A percentile compares a stretch with the other conserved stretches of the same genome.
These are phyloP conservation scores for Acestrorhynchus altus DNA, from an alignment of 2,797 vertebrate genomes.

Conservation along the genomic window DNA sequence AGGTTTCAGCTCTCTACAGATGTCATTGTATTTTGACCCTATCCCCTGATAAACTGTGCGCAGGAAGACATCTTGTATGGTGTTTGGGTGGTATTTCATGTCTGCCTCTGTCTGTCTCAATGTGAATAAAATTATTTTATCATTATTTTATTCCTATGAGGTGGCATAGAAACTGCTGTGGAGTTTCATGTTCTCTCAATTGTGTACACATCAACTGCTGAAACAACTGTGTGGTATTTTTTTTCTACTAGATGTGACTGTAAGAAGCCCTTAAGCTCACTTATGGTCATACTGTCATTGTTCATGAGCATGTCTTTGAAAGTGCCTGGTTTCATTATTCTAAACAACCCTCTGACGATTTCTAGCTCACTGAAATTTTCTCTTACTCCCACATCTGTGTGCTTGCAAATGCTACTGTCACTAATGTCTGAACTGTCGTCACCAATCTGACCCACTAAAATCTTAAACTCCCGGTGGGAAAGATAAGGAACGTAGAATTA, in stretches of 20 bases:
- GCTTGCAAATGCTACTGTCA: slow-evolving; percentile 46
- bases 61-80: slow-evolving; percentile 22
- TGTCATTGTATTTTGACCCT: not conserved
- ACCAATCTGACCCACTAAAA: no score
- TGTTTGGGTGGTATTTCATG: not conserved
- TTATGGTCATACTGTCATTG: slow-evolving; percentile 5
- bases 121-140: not conserved
- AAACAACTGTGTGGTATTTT: slow-evolving; percentile 3
- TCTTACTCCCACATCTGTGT: slow-evolving; percentile 42
- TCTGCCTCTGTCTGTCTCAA: not conserved
- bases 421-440: slow-evolving; percentile 36
- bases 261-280: not conserved
- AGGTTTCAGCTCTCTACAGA: slow-evolving; percentile 21
- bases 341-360: slow-evolving; percentile 31
- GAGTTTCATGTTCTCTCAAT: not conserved
- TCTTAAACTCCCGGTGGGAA: slow-evolving; percentile 33
- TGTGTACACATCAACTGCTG: slow-evolving; percentile 6
- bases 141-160: slow-evolving; percentile 2
- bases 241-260: slow-evolving; percentile 4
- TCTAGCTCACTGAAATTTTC: slow-evolving; percentile 42
- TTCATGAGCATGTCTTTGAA: slow-evolving; percentile 44
- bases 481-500: not conserved
- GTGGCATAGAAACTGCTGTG: slow-evolving; percentile 12
- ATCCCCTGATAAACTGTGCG: slow-evolving; percentile 20
- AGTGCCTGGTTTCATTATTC: slow-evolving; percentile 45